These are phyloP conservation scores for Stegodyphus mimosarum DNA, from an alignment of 1,140 invertebrate species.

Conservation along the genomic window DNA sequence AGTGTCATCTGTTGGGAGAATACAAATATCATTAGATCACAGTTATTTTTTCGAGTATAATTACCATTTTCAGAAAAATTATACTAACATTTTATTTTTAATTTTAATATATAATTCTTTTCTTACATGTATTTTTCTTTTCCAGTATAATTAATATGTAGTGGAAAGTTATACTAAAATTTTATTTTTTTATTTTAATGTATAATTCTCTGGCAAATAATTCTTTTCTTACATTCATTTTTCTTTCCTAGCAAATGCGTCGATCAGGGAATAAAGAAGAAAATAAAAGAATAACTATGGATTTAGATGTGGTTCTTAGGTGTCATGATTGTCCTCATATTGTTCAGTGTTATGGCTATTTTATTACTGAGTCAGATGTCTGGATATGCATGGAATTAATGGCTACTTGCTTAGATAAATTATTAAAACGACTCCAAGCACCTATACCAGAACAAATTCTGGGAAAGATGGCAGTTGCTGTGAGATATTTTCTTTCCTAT, in stretches of 20 bases:
- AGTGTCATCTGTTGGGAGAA: no score
- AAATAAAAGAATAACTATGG: slow-evolving; percentile 98
- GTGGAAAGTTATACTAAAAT: no score
- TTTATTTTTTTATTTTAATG: no score
- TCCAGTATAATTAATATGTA: no score
- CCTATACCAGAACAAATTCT: slow-evolving; percentile 95
- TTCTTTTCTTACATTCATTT: no score
- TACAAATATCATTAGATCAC: no score
- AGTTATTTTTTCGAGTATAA: no score
- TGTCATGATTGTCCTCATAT: slow-evolving; percentile 97
- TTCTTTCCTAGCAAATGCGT: slow-evolving; percentile 88
- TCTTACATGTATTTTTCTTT: no score
- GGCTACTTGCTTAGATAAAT: slow-evolving; percentile 97
- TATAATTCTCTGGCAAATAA: no score
- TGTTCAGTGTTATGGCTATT: slow-evolving; percentile 95
- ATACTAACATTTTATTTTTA: no score
- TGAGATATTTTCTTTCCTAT: slow-evolving; percentile 71
- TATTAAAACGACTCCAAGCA: slow-evolving; percentile 86
- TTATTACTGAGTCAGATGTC: slow-evolving; percentile 87
- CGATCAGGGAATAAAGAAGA: slow-evolving; percentile 95
- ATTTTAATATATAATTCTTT: no score
- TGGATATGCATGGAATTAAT: slow-evolving; percentile 99
- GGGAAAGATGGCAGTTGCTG: slow-evolving; percentile 95
- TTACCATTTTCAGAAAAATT: no score
- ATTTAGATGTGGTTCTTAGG: slow-evolving; percentile 95